Evolutionary conservation across 2,888 invertebrate genomes (phyloP), one percentile per base, ranked within the genome.

Genomic region (Molorchus minor): DNA sequence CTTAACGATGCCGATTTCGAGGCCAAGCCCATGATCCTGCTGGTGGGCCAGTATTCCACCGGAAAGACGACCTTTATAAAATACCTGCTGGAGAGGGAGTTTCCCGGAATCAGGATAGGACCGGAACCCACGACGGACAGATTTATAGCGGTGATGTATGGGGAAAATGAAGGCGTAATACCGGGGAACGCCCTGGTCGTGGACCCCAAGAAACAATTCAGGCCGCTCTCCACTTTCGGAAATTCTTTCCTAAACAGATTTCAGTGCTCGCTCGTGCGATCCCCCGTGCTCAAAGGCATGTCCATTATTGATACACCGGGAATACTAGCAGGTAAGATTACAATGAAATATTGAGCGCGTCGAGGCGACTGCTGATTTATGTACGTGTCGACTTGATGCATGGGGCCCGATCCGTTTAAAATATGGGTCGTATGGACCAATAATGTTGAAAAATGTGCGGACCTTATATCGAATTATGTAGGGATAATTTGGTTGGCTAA

Each of bases 51-150:
- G 78, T 98, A 98, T 81, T 98, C 97, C 1, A 98, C 98, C 21
- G 98, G 98, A 71, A 98, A 98, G 38, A 68, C 69, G 30, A 95
- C 96, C 3, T 95, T 96, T 78, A 96, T 96, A 71, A 91, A 93
- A 74, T 98, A 98, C 81, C 84, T 99, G 44, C 82, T 99, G 65
- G 93, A 94, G 78, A 84, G 89, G 75, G 98, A 99, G 73, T 99
- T 98, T 78, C 98, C 98, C 13, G 98, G 98, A 36, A 98, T 99
- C 72, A 87, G 98, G 57, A 98, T 99, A 74, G 98, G 98, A 0
- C 98, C 98, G 0, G 98, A 99, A 82, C 98, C 98, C n/a, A 99
- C 98, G 1, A 99, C 98, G 3, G 98, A 99, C 82, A 88, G 96
- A 64, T 99, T 98, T 80, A 98, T 98, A 66, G 94, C 95, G 49